These are phyloP conservation scores for Carterocephalus palaemon DNA, from an alignment of 2,888 invertebrate species.

Conservation along the genomic window DNA sequence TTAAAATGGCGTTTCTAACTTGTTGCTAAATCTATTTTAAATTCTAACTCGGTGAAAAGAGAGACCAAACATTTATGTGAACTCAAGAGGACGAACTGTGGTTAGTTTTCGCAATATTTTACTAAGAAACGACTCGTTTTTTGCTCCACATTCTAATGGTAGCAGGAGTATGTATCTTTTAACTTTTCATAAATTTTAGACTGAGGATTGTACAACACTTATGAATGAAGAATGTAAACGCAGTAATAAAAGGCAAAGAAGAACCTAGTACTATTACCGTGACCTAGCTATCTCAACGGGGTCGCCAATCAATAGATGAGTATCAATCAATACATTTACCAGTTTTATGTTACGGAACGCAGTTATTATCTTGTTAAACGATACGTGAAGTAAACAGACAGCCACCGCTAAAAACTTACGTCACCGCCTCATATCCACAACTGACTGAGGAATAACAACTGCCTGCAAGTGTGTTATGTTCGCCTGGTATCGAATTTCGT, in stretches of 20 bases:
- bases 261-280: too few species aligned
- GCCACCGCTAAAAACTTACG: slow-evolving; percentile 27
- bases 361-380: slow-evolving; percentile 40
- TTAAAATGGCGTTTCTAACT: slow-evolving; percentile 16
- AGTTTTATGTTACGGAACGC: slow-evolving; percentile 32
- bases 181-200: too few species aligned
- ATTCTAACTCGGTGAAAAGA: slow-evolving; percentile 22
- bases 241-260: slow-evolving; percentile 11
- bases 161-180: slow-evolving; percentile 4
- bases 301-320: slow-evolving; percentile 30
- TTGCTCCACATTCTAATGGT: slow-evolving; percentile 14
- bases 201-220: too few species aligned
- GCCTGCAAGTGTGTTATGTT: slow-evolving; percentile 9
- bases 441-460: slow-evolving; percentile 21
- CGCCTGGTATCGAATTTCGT: slow-evolving; percentile 3
- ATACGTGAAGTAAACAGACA: slow-evolving; percentile 25
- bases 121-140: slow-evolving; percentile 15
- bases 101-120: slow-evolving; percentile 14
- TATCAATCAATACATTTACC: slow-evolving; percentile 19
- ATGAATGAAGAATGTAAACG: too few species aligned
- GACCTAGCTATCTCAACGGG: too few species aligned
- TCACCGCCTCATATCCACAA: slow-evolving; percentile 23
- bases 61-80: slow-evolving; percentile 22
- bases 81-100: slow-evolving; percentile 14
- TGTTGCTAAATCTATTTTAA: slow-evolving; percentile 21